These are phyloP conservation scores for Narcine bancroftii DNA, from an alignment of 2,113 vertebrate species.

Conservation along the genomic window DNA sequence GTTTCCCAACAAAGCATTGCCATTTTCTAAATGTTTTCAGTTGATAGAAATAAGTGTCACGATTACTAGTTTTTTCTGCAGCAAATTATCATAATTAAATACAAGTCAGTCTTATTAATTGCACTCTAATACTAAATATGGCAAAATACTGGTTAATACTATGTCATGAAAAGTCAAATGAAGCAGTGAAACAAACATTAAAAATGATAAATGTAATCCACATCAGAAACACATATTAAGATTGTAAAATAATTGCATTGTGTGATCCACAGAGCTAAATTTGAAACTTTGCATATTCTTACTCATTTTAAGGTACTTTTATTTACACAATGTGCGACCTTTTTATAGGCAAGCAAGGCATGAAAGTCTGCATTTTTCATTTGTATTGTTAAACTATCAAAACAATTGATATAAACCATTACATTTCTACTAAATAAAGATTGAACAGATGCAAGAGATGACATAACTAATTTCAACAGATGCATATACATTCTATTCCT, in stretches of 20 bases:
- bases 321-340: too few species aligned
- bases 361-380: neutral
- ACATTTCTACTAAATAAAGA: neutral
- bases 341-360: neutral
- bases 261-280: neutral
- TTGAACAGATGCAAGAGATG: neutral
- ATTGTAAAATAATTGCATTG: neutral
- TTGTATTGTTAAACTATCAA: neutral
- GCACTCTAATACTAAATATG: neutral
- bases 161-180: neutral
- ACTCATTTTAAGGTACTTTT: neutral
- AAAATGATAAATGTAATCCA: neutral
- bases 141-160: neutral
- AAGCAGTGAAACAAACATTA: neutral
- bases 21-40: neutral
- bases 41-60: neutral
- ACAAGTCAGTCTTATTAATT: neutral
- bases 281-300: neutral
- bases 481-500: neutral
- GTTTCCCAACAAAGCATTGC: neutral
- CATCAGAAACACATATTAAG: neutral
- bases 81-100: neutral
- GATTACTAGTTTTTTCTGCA: neutral
- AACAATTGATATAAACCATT: neutral
- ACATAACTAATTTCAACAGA: neutral